A percentile compares a stretch with the other conserved stretches of the same genome.
Evolutionary conservation across 2,113 vertebrate species (phyloP).

Genomic region (Anser cygnoides): DNA sequence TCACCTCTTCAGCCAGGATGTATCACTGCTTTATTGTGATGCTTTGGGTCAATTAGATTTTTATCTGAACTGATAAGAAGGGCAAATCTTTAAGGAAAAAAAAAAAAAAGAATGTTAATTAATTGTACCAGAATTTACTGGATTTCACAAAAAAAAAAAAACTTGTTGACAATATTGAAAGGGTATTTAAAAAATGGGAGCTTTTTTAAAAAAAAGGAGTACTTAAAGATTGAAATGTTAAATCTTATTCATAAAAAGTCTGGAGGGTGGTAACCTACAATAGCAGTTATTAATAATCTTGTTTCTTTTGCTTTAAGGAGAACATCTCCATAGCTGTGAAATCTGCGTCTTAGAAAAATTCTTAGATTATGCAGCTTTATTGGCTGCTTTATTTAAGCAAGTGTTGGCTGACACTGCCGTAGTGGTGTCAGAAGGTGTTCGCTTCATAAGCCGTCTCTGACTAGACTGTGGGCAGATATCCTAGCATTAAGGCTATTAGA

Average conservation of each 20-base stretch:
- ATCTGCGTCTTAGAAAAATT: not conserved
- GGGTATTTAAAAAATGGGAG: not conserved
- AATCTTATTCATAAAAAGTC: not conserved
- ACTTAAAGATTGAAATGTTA: slow-evolving; percentile 3
- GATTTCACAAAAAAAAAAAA: not conserved
- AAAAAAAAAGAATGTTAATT: not conserved
- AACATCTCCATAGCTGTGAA: not conserved
- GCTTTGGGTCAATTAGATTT: not conserved
- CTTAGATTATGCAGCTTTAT: not conserved
- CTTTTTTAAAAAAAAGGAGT: not conserved
- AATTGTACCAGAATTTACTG: not conserved
- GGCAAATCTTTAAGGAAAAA: not conserved
- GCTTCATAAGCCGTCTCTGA: not conserved
- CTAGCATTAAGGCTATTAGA: not conserved
- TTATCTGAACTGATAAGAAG: not conserved
- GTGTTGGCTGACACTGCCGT: not conserved
- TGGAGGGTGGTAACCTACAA: not conserved
- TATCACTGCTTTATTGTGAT: not conserved
- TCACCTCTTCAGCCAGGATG: not conserved
- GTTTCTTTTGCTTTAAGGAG: not conserved
- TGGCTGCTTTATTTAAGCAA: slow-evolving; percentile 5
- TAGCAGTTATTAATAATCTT: not conserved
- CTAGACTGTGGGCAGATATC: not conserved
- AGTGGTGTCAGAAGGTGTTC: slow-evolving; percentile 2
- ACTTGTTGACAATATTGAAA: slow-evolving; percentile 2